Evolutionary conservation across 2,888 invertebrate genomes (phyloP), one percentile per base, ranked within the genome.

Genomic region (Perizoma flavofasciatum): DNA sequence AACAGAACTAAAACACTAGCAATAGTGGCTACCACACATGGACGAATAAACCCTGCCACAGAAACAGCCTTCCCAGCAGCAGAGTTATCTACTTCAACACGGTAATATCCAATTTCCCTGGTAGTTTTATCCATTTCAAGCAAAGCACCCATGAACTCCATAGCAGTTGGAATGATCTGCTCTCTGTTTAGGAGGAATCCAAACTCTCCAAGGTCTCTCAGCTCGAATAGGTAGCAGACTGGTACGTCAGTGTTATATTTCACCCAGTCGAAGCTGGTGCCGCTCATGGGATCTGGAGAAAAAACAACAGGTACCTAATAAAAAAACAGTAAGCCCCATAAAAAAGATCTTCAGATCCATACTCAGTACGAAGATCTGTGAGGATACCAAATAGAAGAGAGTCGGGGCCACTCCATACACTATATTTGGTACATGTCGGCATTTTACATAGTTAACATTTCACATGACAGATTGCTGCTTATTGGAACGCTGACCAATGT

Each of bases 91-190:
- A 5, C 11, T 22, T 6, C 22, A 4, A 45, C 22, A 6, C 40
- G 5, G 35, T 83, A 84, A 66, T 86, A 86, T 3, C 83, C 80
- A 5, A 89, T 68, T 2, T 51, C 61, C 71, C 72, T 67, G 67
- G 85, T 79, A 79, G 83, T 60, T 79, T 85, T 73, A 81, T 83
- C 82, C 82, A 91, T 89, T 69, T 84, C 88, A 0, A 88, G 45
- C 0, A 94, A 72, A 4, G 93, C 94, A 57, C 94, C 94, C 80
- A 95, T 88, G 0, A 94, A 91, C 82, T 96, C 96, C 50, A 92
- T 75, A 44, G 89, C 93, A 35, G 94, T 94, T 3, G 89, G 89
- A 7, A 92, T 78, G 46, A 95, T 94, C 63, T 92, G 86, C 0
- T 81, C 78, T 0, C 91, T 70, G 0, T 94, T 94, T 0, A 95